These are phyloP conservation scores for Myiagra hebetior DNA, from an alignment of 2,113 vertebrate species.

Conservation along the genomic window DNA sequence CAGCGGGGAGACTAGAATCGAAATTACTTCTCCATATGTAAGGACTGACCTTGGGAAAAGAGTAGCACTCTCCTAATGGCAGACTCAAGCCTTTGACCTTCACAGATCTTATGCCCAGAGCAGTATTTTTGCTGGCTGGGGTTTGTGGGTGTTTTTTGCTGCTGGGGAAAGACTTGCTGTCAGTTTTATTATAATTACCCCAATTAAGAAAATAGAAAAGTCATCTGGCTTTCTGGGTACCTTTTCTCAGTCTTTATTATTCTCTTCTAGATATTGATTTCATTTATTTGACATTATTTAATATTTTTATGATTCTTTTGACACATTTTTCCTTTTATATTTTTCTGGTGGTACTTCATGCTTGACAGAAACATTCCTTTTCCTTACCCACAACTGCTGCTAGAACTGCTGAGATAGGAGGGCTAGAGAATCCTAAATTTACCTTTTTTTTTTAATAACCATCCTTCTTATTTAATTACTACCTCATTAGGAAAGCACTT, in stretches of 20 bases:
- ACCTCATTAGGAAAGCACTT: background rate
- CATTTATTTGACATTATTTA: background rate
- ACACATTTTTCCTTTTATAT: background rate
- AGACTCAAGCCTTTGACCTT: constrained; percentile 22
- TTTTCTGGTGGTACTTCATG: background rate
- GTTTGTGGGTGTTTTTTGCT: background rate
- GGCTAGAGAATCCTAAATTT: background rate
- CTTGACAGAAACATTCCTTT: constrained; percentile 11
- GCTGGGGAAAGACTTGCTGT: background rate
- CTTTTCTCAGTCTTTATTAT: background rate
- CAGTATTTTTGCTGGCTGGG: background rate
- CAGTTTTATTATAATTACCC: constrained; percentile 13
- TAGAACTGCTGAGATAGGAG: background rate
- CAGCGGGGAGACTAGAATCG: background rate
- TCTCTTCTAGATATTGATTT: background rate
- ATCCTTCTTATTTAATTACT: background rate
- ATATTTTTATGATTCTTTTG: background rate
- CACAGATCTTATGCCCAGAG: background rate
- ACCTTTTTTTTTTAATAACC: background rate
- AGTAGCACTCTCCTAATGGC: background rate
- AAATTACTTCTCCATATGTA: background rate
- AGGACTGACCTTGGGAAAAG: constrained; percentile 6
- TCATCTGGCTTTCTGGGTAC: background rate
- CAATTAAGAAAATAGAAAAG: background rate
- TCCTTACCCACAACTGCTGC: background rate